Conservation (phyloP, 2,888 invertebrate genomes). For the Heliothis peltigera region DNA sequence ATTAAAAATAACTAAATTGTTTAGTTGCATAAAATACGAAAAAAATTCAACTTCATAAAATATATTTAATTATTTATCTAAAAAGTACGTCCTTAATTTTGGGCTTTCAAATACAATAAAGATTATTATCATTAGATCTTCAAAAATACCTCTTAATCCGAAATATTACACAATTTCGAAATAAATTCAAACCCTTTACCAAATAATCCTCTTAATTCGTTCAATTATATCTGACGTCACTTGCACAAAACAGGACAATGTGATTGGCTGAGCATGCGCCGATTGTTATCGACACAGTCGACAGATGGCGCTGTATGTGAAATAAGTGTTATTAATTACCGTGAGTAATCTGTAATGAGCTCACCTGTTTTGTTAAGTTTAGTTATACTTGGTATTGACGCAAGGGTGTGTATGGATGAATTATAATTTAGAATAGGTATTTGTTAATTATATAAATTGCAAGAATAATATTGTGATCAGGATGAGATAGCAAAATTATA, state of each 20-base stretch:
- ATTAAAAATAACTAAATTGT: no score
- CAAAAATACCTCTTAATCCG: not conserved
- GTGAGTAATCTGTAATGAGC: constrained; percentile 85
- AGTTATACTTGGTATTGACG: constrained; percentile 59
- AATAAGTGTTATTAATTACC: constrained; percentile 74
- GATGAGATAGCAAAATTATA: no score
- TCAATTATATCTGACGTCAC: constrained; percentile 41
- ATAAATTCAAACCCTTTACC: constrained; percentile 31
- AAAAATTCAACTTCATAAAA: no score
- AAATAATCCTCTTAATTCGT: constrained; percentile 39
- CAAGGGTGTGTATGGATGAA: constrained; percentile 45
- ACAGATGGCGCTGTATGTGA: constrained; percentile 80
- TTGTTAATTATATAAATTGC: not conserved
- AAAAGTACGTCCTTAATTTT: no score
- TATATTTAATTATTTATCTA: no score
- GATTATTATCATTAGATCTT: no score
- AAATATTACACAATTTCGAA: constrained; percentile 13
- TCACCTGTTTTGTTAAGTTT: constrained; percentile 80
- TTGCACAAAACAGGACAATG: constrained; percentile 59
- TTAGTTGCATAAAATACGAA: no score
- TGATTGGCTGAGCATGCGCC: constrained; percentile 53
- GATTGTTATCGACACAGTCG: constrained; percentile 73
- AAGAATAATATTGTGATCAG: no score
- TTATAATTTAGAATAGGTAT: constrained; percentile 24
- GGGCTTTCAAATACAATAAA: no score